These are phyloP conservation scores for Teinopalpus imperialis DNA, from an alignment of 2,888 invertebrate species.

Conservation along the genomic window DNA sequence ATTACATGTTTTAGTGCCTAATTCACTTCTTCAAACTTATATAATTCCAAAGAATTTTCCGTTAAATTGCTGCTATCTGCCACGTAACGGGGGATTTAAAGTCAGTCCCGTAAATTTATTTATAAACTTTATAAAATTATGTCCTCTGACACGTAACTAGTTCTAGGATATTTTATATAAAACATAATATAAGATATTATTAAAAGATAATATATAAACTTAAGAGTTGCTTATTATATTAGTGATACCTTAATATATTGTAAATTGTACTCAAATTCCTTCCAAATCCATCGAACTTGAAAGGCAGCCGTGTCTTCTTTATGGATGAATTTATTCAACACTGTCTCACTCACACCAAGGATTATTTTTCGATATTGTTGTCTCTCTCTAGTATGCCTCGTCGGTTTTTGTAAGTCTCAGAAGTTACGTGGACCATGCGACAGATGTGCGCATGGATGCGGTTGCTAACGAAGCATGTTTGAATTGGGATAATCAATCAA, in stretches of 20 bases:
- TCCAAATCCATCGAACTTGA: constrained; percentile 53
- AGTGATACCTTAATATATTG: no score
- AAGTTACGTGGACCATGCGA: constrained; percentile 74
- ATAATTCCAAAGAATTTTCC: no score
- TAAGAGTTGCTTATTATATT: no score
- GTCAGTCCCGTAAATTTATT: no score
- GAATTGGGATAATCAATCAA: constrained; percentile 78
- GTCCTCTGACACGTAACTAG: constrained; percentile 29
- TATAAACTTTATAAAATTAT: no score
- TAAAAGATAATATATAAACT: no score
- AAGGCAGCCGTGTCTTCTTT: constrained; percentile 53
- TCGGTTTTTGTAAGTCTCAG: constrained; percentile 74
- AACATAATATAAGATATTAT: no score
- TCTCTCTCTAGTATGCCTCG: constrained; percentile 56
- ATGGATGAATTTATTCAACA: constrained; percentile 52
- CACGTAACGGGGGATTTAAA: no score
- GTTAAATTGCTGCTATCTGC: no score
- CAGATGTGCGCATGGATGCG: constrained; percentile 78
- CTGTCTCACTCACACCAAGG: constrained; percentile 44
- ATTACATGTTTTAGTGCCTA: no score
- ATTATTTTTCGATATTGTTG: constrained; percentile 38
- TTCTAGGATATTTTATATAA: neutral
- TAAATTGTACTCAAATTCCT: constrained; percentile 34
- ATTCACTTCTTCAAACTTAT: no score
- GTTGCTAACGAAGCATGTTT: constrained; percentile 75